Evolutionary conservation across 2,113 vertebrate genomes (phyloP), one percentile per base, ranked within the genome.

Genomic region (Acrocephalus arundinaceus): DNA sequence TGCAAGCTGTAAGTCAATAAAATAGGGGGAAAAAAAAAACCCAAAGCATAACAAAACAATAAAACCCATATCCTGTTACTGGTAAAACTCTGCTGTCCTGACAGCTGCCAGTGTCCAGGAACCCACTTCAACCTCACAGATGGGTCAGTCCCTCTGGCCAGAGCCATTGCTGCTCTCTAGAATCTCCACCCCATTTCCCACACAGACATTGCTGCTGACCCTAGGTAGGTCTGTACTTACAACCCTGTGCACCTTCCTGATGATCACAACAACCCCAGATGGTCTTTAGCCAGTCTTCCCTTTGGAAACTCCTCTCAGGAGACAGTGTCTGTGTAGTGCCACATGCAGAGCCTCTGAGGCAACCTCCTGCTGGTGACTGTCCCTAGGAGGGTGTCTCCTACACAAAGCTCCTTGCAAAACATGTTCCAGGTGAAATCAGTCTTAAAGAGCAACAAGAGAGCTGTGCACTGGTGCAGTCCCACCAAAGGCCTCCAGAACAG

Each of bases 1-100:
- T 96, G 91, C 87, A 93, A 96, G 85, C 75, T 95, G 52, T 81
- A 84, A 86, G 68, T 37, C 76, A 89, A 84, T 89, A 78, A 89
- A 92, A 82, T 25, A 75, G 70, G 39, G 35, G 54, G n/a, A 21
- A 72, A 59, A n/a, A 73, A 87, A 67, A 28, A n/a, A 10, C 4
- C 18, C 20, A 15, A 52, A 4, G 1, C 0, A 13, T 27, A 78
- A 46, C 27, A 85, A 87, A 89, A 31, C 39, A 87, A 67, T 12
- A 63, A 89, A 90, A 51, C 46, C 4, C 13, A 57, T 84, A 75
- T 90, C 72, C 79, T 92, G 12, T 80, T 67, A n/a, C 45, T 85
- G 68, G 61, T 90, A 86, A 88, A 93, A 46, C 45, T 78, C 28
- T 59, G 11, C 58, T 57, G 48, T 57, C 52, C 70, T 92, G 80